Base-by-base conservation (phyloP, 2,888 invertebrate species). In the Ceraclea dissimilis region DNA sequence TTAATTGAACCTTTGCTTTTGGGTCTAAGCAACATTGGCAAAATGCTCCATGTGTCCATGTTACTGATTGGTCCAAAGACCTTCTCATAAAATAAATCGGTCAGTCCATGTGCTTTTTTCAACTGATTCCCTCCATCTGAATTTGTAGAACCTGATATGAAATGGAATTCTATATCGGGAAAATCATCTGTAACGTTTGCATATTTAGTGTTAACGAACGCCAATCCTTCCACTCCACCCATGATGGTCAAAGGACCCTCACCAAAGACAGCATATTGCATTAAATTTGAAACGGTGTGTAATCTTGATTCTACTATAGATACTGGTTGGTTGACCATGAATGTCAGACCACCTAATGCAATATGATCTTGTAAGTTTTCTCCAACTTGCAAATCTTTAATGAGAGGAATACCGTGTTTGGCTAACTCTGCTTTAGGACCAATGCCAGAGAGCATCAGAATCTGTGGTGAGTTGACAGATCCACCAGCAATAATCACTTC, bases 401-500 rank as follows among this genome's bases (percentile, higher is more conserved):
- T 82, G 0, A 91, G 74, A 0, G 90, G 90, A 63, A 93, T 91
- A 52, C 83, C 79, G 63, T 85, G 83, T 64, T 85, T 82, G n/a
- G 77, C 72, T 56, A 92, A 67, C 65, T 91, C 85, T 18, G 82
- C 81, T 51, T 80, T 77, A 0, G 89, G 89, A 0, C 91, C 91
- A 11, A 96, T 81, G 0, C 96, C 98, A 8, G 93, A 93, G 1
- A 98, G 71, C 93, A 97, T 93, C 39, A 98, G 71, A 2, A 98
- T 67, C 68, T 99, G 97, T 0, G 98, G 93, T 0, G 95, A 90
- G 68, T 95, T 96, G 0, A 99, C 81, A 0, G 96, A 83, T 0
- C 98, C 98, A 0, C 88, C 93, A 1, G 92, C 90, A 1, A 98
- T 68, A 50, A 98, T 88, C 0, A 98, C 88, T 70, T 94, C 94